Base-by-base conservation (phyloP, 2,113 vertebrate species). In the Ceyx cyanopectus region DNA sequence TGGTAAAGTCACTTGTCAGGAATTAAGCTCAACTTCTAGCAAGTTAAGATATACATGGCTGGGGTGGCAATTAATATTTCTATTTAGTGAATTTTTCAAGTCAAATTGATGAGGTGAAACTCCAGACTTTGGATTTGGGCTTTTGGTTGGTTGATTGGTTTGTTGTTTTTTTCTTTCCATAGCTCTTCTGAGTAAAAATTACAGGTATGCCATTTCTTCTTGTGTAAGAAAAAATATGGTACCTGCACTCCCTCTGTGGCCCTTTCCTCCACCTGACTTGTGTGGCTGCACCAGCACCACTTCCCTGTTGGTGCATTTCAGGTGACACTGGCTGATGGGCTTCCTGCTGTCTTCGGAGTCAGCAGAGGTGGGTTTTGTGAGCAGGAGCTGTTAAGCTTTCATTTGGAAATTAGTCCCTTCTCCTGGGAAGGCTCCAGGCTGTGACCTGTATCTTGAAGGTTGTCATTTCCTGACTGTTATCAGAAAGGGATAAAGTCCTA, bases 181-280 rank as follows among this genome's bases (percentile, higher is more conserved):
- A 37, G 11, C 53, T 53, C 9, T 67, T 65, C 56, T 70, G 27
- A 51, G 22, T 27, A n/a, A 90, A 86, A 57, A 56, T 68, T 72
- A 24, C 5, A 40, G 20, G 7, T 45, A 56, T 34, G 12, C 37
- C 0, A 30, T 83, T 75, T 79, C 18, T 72, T 70, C 17, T 57
- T 80, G 27, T 26, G 19, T 5, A 37, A 66, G 41, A 16, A 61
- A 56, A 15, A 43, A 53, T 40, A 37, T 1, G 3, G 45, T 34
- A 6, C 17, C 53, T 22, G 37, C 37, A 14, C 15, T n/a, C 5
- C 13, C 37, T 23, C 41, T 14, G 14, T 1, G 34, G 19, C 65
- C 0, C 0, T 45, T 48, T 12, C 41, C 58, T 24, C 1, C 14
- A 0, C 20, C 9, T 7, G 3, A 2, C 9, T 16, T 6, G 15